Evolutionary conservation across 1,140 invertebrate species (phyloP).

Genomic region (Anadara kagoshimensis): DNA sequence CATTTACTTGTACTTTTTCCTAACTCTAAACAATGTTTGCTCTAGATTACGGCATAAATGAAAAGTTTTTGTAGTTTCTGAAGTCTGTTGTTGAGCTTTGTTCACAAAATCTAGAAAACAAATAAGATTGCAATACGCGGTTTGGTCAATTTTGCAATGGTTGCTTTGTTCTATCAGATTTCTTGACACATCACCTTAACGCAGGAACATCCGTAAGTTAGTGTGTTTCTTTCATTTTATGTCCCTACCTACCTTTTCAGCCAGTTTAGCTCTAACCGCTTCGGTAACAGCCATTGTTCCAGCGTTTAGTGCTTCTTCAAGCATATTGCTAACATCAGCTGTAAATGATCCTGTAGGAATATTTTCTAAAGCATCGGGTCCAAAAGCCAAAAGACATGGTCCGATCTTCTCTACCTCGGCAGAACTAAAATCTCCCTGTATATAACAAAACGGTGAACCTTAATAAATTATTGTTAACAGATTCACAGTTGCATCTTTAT

Average conservation of each 20-base stretch:
- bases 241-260: conserved; percentile 21
- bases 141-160: too few relatives aligned
- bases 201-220: too few relatives aligned
- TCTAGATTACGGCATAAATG: too few relatives aligned
- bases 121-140: too few relatives aligned
- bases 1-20: too few relatives aligned
- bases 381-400: conserved; percentile 3
- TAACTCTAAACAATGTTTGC: too few relatives aligned
- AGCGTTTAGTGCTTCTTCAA: conserved; percentile 4
- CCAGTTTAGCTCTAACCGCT: conserved; percentile 20
- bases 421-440: conserved; percentile 28
- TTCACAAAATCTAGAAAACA: too few relatives aligned
- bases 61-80: too few relatives aligned
- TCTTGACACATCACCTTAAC: too few relatives aligned
- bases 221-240: too few relatives aligned
- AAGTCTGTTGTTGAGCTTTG: too few relatives aligned
- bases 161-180: too few relatives aligned
- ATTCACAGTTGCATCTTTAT: background rate
- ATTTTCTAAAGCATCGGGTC: conserved; percentile 14
- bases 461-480: background rate
- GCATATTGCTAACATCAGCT: conserved; percentile 12
- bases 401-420: conserved; percentile 27
- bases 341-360: conserved; percentile 28
- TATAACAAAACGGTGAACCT: background rate
- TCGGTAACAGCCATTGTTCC: background rate